Conservation (phyloP, 2,888 invertebrate genomes). For the Octonoba sinensis region DNA sequence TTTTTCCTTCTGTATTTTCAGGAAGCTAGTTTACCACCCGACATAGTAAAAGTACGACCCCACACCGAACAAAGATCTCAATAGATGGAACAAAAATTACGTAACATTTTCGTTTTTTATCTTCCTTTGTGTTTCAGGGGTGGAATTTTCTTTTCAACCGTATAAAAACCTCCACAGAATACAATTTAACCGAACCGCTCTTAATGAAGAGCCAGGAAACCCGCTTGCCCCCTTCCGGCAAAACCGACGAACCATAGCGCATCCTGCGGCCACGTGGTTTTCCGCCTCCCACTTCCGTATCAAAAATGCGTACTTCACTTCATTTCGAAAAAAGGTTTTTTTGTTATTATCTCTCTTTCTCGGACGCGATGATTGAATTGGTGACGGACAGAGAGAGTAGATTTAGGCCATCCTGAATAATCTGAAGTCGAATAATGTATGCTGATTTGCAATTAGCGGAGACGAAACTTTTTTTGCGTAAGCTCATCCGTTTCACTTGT, state of each 20-base stretch:
- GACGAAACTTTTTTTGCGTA: no score
- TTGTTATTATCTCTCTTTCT: no score
- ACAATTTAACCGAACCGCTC: conserved; percentile 7
- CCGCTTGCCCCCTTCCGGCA: conserved; percentile 51
- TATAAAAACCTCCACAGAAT: neutral
- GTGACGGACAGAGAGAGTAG: neutral
- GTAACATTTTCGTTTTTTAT: conserved; percentile 1
- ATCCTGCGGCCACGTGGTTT: conserved; percentile 33
- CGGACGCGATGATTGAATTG: conserved; percentile 30
- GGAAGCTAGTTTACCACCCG: no score
- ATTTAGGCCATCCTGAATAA: conserved; percentile 22
- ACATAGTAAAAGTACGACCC: no score
- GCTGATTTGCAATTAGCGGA: no score
- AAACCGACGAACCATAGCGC: conserved; percentile 47
- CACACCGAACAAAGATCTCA: no score
- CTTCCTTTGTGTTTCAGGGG: no score
- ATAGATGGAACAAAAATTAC: neutral
- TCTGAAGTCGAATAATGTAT: no score
- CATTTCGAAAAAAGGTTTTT: no score
- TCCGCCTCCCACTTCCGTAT: conserved; percentile 54
- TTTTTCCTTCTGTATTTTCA: no score
- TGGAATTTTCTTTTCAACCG: no score
- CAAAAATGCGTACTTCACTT: conserved; percentile 11
- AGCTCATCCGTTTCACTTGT: no score
- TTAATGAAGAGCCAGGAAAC: conserved; percentile 50